Base-by-base conservation (phyloP, 2,113 vertebrate genomes). In the Stictonetta naevosa region DNA sequence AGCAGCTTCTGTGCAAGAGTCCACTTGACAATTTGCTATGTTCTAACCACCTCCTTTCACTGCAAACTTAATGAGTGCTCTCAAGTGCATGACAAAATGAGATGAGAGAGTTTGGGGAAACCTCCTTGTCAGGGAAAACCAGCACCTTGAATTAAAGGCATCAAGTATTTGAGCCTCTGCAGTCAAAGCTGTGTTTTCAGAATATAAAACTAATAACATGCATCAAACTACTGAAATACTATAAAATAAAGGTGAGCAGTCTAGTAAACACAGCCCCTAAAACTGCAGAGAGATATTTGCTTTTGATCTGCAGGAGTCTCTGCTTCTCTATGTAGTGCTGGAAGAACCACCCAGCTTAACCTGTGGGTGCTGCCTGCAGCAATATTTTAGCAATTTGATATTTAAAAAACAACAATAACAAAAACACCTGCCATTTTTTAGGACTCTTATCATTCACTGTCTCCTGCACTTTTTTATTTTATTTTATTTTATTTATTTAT, bases 71-170 rank as follows among this genome's bases (percentile, higher is more conserved):
- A 92, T 69, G 74, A 91, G 74, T 67, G 74, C 77, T 90, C 94
- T 95, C 88, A 90, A 84, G 93, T 75, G 73, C 56, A 78, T 0
- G 25, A 85, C 69, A 84, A 89, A 94, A 95, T 10, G 33, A 90
- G 86, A 90, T 90, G 76, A 87, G 92, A 94, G 93, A 92, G 66
- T 96, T 74, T 92, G 88, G 93, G 91, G 91, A 91, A 94, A 86
- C 50, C 86, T 92, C 40, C 74, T 92, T 91, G 83, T 82, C 26
- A 7, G 71, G 87, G 67, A 79, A 96, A 95, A 91, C 50, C 53
- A 91, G 66, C 69, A 92, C 88, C 92, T 96, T 93, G 77, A 78
- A 93, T 91, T 93, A 96, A 93, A 95, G 40, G 42, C 2, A 6
- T 90, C 71, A 71, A 56, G 64, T 31, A 84, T 79, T 91, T 84